Percentiles rank a stretch among this genome's conserved stretches.
Conservation (phyloP, 2,888 invertebrate genomes). For the Melinopterus prodromus region DNA sequence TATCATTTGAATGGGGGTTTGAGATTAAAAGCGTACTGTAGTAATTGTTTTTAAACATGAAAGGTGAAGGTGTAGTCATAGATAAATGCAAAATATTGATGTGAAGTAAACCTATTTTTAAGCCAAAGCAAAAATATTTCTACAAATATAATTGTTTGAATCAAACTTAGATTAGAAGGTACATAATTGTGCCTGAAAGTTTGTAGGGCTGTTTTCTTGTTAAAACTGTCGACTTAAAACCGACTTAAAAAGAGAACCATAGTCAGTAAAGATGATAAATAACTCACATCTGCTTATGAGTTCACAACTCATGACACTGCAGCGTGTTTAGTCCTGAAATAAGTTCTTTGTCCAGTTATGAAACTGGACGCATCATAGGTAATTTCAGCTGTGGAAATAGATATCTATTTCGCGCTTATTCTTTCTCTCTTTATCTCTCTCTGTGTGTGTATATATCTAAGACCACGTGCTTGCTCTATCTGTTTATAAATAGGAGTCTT, state of each 20-base stretch:
- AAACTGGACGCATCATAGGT: neutral
- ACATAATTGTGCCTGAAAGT: no score
- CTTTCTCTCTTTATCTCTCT: neutral
- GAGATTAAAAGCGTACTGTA: no score
- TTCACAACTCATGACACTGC: neutral
- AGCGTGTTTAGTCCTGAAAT: neutral
- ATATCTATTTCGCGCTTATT: neutral
- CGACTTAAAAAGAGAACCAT: neutral
- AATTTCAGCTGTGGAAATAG: neutral
- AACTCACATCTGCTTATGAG: neutral
- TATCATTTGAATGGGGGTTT: no score
- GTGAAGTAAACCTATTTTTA: no score
- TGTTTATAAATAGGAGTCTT: neutral
- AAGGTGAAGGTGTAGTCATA: no score
- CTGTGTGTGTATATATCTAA: neutral
- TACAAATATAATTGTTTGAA: no score
- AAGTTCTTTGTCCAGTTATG: conserved; percentile 4
- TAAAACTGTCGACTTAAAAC: no score
- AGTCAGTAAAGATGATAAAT: neutral
- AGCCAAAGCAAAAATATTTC: no score
- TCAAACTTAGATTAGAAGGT: no score
- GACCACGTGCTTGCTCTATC: neutral
- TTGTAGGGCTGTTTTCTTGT: no score
- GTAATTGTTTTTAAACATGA: no score
- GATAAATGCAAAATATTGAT: no score